Evolutionary conservation across 1,140 invertebrate genomes (phyloP), one percentile per base, ranked within the genome.

Genomic region (Carposina sasakii): DNA sequence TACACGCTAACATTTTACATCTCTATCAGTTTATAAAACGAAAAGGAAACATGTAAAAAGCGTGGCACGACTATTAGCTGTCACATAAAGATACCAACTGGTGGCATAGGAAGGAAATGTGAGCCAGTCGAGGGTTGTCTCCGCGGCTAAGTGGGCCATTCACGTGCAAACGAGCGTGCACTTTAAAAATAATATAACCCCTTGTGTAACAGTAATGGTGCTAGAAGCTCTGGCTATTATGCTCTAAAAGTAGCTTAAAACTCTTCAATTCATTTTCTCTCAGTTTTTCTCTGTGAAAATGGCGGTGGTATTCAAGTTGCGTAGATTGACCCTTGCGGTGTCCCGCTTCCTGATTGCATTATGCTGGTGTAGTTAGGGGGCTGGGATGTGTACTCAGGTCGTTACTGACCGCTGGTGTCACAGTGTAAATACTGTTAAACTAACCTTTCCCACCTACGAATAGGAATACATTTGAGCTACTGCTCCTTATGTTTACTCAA

Each of bases 71-170:
- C 76, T 75, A 69, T 82, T 78, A 77, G 71, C 65, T 62, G 60
- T 64, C 53, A 63, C 71, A 73, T 81, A 78, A 76, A 78, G 61
- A 71, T 74, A 63, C 57, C 63, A 71, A 76, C 72, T 69, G 71
- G 68, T 66, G 69, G 70, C 66, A 68, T 62, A 54, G 72, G 65
- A 57, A 65, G 58, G 71, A 70, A 70, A 69, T 67, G 57, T 65
- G 50, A 54, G 64, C 52, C 60, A 60, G 63, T 52, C 57, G 63
- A 58, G 63, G 59, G 57, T 65, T 70, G 62, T 74, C 72, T 84
- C 66, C 78, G 81, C 81, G 84, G 81, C 76, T 85, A 86, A 86
- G 84, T 86, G 78, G 81, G 73, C 77, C 71, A 86, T 86, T 86
- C 82, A 71, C 82, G 78, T 84, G 81, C 84, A 85, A 86, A 86